Percentiles rank a stretch among this genome's conserved stretches.
phyloP scores from a whole-genome alignment of 2,888 invertebrate genomes.

The Nematopogon swammerdamellus region DNA sequence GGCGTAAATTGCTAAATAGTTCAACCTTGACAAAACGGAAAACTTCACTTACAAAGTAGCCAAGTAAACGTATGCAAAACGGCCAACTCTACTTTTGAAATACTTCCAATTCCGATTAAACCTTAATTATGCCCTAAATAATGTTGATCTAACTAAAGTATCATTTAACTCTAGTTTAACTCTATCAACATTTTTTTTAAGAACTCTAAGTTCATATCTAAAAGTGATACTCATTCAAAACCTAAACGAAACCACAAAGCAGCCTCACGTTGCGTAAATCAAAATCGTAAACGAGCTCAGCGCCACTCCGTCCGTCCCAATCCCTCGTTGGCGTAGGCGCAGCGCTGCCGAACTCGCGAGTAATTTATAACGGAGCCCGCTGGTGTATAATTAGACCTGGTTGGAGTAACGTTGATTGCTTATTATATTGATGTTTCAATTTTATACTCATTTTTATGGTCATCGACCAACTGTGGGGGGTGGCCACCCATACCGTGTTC shows the following conservation, averaged over 20 bases:
- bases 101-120: too few relatives aligned
- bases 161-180: too few relatives aligned
- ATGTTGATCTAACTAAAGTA: too few relatives aligned
- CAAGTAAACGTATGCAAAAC: too few relatives aligned
- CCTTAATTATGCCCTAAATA: too few relatives aligned
- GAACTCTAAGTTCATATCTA: too few relatives aligned
- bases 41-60: too few relatives aligned
- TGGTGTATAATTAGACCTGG: constrained; percentile 45
- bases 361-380: constrained; percentile 48
- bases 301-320: not conserved
- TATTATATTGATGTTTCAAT: constrained; percentile 59
- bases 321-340: not conserved
- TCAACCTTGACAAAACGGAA: too few relatives aligned
- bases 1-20: too few relatives aligned
- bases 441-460: constrained; percentile 58
- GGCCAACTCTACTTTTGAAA: too few relatives aligned
- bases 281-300: not conserved
- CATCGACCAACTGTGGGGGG: constrained; percentile 58
- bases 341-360: constrained; percentile 12
- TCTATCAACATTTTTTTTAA: too few relatives aligned
- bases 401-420: constrained; percentile 45
- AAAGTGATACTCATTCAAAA: too few relatives aligned
- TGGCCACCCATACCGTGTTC: constrained; percentile 46
- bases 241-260: not conserved
- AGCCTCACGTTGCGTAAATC: not conserved